A percentile compares a stretch with the other conserved stretches of the same genome.
Evolutionary conservation across 2,888 invertebrate genomes (phyloP).

Genomic region (Linnaemya tessellans): DNA sequence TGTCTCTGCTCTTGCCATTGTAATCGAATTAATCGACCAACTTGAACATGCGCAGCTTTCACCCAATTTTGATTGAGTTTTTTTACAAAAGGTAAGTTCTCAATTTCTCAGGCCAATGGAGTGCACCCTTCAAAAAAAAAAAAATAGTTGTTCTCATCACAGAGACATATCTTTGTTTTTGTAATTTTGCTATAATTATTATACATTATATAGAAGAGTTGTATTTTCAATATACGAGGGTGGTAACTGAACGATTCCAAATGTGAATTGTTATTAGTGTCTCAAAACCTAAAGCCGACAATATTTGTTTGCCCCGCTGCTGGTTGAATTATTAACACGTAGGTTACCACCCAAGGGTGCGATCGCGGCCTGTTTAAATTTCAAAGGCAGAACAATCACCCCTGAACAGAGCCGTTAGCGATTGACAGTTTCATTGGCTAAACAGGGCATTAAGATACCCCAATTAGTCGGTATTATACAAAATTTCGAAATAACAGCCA

Average conservation of each 20-base stretch:
- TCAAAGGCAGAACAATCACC: too few relatives aligned
- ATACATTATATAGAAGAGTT: background rate
- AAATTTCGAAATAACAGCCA: too few relatives aligned
- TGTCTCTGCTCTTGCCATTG: background rate
- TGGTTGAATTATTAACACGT: too few relatives aligned
- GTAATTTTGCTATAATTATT: background rate
- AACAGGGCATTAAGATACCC: too few relatives aligned
- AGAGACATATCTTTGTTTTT: conserved; percentile 10
- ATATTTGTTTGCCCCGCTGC: too few relatives aligned
- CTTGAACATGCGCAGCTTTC: conserved; percentile 53
- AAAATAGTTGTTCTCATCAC: background rate
- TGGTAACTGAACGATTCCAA: background rate
- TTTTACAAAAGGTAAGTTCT: background rate
- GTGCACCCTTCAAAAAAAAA: background rate
- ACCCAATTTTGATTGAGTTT: conserved; percentile 17
- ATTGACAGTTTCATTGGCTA: too few relatives aligned
- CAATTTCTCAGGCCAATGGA: background rate
- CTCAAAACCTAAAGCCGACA: too few relatives aligned
- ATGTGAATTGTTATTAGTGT: too few relatives aligned
- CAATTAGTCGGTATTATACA: too few relatives aligned
- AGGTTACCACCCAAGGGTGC: too few relatives aligned
- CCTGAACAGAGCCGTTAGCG: too few relatives aligned
- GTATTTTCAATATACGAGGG: conserved; percentile 20
- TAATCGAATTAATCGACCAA: conserved; percentile 8
- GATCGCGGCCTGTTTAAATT: too few relatives aligned